Conservation (phyloP, 2,888 invertebrate species). For the Rosalia funebris region DNA sequence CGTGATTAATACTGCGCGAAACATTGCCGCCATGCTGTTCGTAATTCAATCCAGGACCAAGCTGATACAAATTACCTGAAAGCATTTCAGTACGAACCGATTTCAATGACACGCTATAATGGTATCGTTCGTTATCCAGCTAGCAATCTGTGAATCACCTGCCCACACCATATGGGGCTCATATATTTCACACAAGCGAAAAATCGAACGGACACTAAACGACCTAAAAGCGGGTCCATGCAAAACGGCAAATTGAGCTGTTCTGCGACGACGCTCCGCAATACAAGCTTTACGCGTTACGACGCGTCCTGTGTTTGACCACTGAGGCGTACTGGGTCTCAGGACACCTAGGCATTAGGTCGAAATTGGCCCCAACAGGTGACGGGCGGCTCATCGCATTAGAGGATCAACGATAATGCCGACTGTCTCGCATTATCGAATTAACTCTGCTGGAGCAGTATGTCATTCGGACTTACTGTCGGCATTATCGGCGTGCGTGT, state of each 20-base stretch:
- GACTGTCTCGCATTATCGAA: slow-evolving; percentile 33
- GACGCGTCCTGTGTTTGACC: slow-evolving; percentile 50
- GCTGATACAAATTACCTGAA: background rate
- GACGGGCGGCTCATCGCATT: slow-evolving; percentile 16
- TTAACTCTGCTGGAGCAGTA: slow-evolving; percentile 37
- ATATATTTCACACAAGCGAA: background rate
- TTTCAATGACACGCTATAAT: slow-evolving; percentile 37
- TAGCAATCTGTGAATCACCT: slow-evolving; percentile 40
- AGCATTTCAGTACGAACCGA: slow-evolving; percentile 32
- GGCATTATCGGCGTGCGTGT: slow-evolving; percentile 33
- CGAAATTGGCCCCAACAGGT: slow-evolving; percentile 19
- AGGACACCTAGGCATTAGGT: slow-evolving; percentile 1
- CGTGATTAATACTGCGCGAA: too few species aligned
- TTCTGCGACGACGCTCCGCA: slow-evolving; percentile 41
- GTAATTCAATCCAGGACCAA: background rate
- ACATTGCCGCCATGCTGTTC: background rate
- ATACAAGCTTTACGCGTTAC: slow-evolving; percentile 44
- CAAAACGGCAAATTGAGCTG: slow-evolving; percentile 49
- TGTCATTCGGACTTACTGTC: slow-evolving; percentile 42
- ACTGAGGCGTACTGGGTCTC: slow-evolving; percentile 42
- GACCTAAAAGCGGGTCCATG: slow-evolving; percentile 37
- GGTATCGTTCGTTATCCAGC: slow-evolving; percentile 42
- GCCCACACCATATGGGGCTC: slow-evolving; percentile 37
- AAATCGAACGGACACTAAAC: slow-evolving; percentile 26
- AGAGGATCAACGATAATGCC: slow-evolving; percentile 5